Conservation (phyloP, 2,797 vertebrate species). For the Anguilla pacifica region DNA sequence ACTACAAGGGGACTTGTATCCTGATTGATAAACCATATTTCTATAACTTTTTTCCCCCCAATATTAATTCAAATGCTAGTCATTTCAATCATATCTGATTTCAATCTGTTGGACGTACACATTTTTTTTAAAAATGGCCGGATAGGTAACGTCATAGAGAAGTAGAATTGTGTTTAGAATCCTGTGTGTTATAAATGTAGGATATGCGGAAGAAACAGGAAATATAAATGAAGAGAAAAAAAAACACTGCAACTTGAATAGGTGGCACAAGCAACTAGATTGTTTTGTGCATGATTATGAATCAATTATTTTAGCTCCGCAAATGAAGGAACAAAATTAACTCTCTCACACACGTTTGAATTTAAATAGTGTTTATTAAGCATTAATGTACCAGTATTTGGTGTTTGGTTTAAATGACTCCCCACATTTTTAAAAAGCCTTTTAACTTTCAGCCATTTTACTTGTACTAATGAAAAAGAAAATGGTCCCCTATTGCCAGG, state of each 20-base stretch:
- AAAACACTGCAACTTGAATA: neutral
- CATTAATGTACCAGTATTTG: neutral
- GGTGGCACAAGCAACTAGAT: neutral
- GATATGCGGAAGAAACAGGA: neutral
- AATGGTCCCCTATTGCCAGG: neutral
- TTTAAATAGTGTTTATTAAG: neutral
- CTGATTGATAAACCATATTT: neutral
- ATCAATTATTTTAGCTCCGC: neutral
- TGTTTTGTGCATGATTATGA: neutral
- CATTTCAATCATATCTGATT: neutral
- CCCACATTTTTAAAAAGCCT: neutral
- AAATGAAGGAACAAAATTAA: neutral
- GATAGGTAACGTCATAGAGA: neutral
- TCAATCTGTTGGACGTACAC: neutral
- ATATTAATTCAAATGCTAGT: neutral
- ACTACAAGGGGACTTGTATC: neutral
- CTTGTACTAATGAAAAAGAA: neutral
- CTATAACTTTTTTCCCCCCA: too few relatives aligned
- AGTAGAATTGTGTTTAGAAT: neutral
- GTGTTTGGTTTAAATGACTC: neutral
- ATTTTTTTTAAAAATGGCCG: neutral
- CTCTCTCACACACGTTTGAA: neutral
- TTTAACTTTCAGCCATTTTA: neutral
- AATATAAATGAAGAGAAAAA: neutral
- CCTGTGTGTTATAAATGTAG: neutral